Percentiles rank a stretch among this genome's conserved stretches.
Evolutionary conservation across 2,113 vertebrate genomes (phyloP).

Genomic region (Ariopsis seemanni): DNA sequence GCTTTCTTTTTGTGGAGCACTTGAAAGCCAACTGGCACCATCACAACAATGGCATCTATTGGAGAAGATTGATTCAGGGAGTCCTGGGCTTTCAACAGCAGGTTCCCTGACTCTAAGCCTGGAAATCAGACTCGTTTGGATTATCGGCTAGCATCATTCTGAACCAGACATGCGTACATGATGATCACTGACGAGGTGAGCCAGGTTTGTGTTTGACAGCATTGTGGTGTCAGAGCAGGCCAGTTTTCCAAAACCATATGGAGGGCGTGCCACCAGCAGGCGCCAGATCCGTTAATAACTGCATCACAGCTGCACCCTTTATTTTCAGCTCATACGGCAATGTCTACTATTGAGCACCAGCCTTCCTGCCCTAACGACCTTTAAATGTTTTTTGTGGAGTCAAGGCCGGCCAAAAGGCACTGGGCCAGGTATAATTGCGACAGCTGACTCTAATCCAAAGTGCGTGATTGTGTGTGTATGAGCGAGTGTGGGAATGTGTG

Average conservation of each 20-base stretch:
- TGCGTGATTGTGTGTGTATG: conserved; percentile 39
- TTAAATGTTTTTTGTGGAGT: conserved; percentile 18
- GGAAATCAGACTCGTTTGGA: background rate
- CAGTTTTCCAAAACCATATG: background rate
- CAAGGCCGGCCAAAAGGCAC: conserved; percentile 35
- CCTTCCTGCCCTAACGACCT: conserved; percentile 5
- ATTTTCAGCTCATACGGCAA: conserved; percentile 15
- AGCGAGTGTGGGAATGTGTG: background rate
- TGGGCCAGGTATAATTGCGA: conserved; percentile 44
- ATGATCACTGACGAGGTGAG: background rate
- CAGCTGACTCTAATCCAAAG: conserved; percentile 46
- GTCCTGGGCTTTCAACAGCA: background rate
- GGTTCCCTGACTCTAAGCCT: background rate
- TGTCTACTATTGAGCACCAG: conserved; percentile 19
- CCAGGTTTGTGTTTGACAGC: background rate
- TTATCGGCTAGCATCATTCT: background rate
- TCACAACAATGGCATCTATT: background rate
- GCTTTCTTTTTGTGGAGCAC: background rate
- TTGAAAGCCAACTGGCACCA: background rate
- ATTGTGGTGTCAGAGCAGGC: background rate
- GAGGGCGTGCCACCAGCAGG: conserved; percentile 1
- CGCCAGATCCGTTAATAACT: background rate
- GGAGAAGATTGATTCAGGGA: background rate
- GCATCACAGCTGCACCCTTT: conserved; percentile 8
- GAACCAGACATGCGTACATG: background rate